Percentiles rank a stretch among this genome's conserved stretches.
Evolutionary conservation across 2,888 invertebrate genomes (phyloP).

Genomic region (Branchipolynoe longqiensis): DNA sequence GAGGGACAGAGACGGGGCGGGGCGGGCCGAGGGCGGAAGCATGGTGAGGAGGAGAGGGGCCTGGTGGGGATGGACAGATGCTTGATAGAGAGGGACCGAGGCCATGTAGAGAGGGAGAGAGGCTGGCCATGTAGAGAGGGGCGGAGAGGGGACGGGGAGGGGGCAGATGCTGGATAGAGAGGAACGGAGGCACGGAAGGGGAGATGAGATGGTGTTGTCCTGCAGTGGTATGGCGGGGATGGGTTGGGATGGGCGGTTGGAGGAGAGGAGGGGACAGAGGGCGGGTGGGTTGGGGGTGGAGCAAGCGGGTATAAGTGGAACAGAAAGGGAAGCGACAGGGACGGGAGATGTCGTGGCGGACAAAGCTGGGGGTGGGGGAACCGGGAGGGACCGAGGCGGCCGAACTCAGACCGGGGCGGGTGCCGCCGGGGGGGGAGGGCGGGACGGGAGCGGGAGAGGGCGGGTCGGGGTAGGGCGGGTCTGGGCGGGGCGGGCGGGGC

Average conservation of each 20-base stretch:
- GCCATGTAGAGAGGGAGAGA: neutral
- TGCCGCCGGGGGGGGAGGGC: neutral
- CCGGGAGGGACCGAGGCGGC: too few relatives aligned
- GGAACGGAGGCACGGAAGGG: neutral
- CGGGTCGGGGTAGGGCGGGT: neutral
- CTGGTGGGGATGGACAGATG: neutral
- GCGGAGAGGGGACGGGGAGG: neutral
- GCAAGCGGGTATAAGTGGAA: too few relatives aligned
- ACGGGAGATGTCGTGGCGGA: neutral
- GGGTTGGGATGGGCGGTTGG: too few relatives aligned
- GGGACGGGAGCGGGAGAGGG: neutral
- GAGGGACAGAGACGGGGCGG: neutral
- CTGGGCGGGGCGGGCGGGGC: neutral
- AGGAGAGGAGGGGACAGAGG: too few relatives aligned
- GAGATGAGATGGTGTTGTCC: too few relatives aligned
- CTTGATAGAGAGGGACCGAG: neutral
- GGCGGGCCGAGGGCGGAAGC: neutral
- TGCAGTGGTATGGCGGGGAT: too few relatives aligned
- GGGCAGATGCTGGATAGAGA: neutral
- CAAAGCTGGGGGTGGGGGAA: neutral
- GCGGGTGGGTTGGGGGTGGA: too few relatives aligned
- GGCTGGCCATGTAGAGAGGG: neutral
- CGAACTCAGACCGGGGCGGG: too few relatives aligned
- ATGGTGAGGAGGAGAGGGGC: neutral
- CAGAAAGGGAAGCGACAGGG: too few relatives aligned